Base-by-base conservation (phyloP, 2,797 vertebrate genomes). In the Rhadinocentrus ornatus region DNA sequence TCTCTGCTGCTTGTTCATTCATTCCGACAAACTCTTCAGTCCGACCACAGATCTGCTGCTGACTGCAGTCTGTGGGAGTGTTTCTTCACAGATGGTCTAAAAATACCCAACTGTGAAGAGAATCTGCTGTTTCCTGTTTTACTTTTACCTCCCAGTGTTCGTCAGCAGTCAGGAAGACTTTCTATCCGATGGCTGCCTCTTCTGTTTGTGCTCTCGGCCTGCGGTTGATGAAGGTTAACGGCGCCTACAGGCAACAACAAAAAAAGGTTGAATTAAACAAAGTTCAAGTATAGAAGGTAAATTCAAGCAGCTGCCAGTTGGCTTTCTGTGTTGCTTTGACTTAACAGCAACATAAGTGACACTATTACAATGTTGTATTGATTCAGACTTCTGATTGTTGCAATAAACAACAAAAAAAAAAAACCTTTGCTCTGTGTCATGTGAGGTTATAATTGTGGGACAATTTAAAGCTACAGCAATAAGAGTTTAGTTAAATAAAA, bases 121-220 rank as follows among this genome's bases (percentile, higher is more conserved):
- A 69, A 71, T 35, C 76, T 63, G 70, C 35, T 24, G 39, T 29
- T 63, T 78, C 75, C 65, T 37, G 62, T 59, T 77, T 74, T 44
- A 44, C 56, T 66, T 54, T 70, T 46, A 55, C 55, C 73, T 65
- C 58, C 1, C 32, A 1, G 15, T 11, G 58, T 5, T 53, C 16
- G 22, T n/a, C 57, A 22, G 54, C 27, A 22, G 27, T 34, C 35
- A 13, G 0, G 15, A 63, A 6, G 13, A 3, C 50, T 60, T 65
- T 58, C 50, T 41, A 24, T 34, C 48, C 53, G 46, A 37, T 15
- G 50, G 59, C 27, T 10, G 15, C 54, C 50, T 34, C 50, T 41
- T 67, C 39, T 41, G 22, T 72, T 62, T 9, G 62, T 54, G 46
- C 29, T 15, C 26, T 46, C n/a, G 2, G 34, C 12, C 68, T 29